Conservation (phyloP, 2,888 invertebrate species). For the Cyclophora albipunctata region DNA sequence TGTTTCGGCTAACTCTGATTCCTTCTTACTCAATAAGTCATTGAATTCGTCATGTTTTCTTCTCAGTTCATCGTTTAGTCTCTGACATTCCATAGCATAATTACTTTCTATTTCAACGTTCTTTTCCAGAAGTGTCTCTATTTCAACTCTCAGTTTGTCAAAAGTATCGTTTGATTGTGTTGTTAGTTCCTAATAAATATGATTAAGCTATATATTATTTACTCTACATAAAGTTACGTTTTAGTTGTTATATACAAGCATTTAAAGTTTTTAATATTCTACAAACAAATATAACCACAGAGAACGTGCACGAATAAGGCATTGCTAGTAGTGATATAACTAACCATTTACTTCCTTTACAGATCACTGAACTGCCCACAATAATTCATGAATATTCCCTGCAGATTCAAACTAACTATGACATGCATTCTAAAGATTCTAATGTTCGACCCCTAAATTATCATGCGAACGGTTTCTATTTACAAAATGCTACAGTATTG, state of each 20-base stretch:
- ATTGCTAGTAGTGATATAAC: no score
- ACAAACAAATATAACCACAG: background rate
- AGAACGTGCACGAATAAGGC: no score
- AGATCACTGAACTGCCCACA: no score
- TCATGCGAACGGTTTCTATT: background rate
- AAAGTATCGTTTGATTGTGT: constrained; percentile 26
- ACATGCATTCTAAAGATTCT: constrained; percentile 1
- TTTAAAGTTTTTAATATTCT: background rate
- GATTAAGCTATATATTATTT: constrained; percentile 13
- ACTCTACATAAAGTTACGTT: background rate
- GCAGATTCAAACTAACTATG: no score
- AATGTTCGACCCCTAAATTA: background rate
- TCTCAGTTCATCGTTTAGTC: constrained; percentile 33
- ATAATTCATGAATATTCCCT: no score
- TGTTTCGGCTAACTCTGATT: constrained; percentile 39
- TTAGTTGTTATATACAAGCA: no score
- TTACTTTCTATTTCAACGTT: constrained; percentile 34
- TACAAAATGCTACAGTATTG: no score
- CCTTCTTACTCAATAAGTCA: constrained; percentile 32
- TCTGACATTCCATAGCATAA: constrained; percentile 28
- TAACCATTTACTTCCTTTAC: no score
- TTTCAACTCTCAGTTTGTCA: constrained; percentile 41
- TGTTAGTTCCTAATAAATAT: constrained; percentile 46
- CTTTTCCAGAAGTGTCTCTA: constrained; percentile 41
- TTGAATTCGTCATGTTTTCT: constrained; percentile 36